A percentile compares a stretch with the other conserved stretches of the same genome.
Conservation (phyloP, 2,888 invertebrate species). For the Hemaris fuciformis region DNA sequence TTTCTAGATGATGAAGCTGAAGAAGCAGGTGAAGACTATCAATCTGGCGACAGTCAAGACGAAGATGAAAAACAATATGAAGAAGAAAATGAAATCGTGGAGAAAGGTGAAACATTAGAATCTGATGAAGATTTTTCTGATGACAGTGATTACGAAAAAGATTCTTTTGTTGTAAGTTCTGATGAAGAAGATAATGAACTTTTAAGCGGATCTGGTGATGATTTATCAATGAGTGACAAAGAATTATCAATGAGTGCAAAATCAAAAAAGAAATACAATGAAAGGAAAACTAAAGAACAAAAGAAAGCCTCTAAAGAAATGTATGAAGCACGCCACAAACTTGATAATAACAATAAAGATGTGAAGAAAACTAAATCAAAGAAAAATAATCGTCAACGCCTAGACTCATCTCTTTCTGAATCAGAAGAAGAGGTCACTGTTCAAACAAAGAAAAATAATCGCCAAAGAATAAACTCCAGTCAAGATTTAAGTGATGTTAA, state of each 20-base stretch:
- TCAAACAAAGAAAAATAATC: slow-evolving; percentile 47
- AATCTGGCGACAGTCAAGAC: slow-evolving; percentile 75
- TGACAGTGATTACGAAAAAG: slow-evolving; percentile 74
- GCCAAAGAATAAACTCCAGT: slow-evolving; percentile 60
- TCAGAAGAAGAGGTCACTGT: slow-evolving; percentile 42
- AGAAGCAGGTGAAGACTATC: slow-evolving; percentile 66
- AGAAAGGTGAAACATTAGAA: slow-evolving; percentile 76
- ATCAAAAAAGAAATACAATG: slow-evolving; percentile 70
- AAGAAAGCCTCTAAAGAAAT: slow-evolving; percentile 72
- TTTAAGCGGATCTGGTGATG: slow-evolving; percentile 69
- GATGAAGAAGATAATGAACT: slow-evolving; percentile 69
- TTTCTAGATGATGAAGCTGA: slow-evolving; percentile 62
- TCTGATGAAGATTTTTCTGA: slow-evolving; percentile 69
- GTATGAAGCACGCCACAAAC: slow-evolving; percentile 65
- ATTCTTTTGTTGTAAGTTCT: slow-evolving; percentile 79
- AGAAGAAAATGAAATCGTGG: slow-evolving; percentile 71
- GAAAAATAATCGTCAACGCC: slow-evolving; percentile 42
- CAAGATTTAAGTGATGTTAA: slow-evolving; percentile 35
- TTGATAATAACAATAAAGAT: slow-evolving; percentile 40
- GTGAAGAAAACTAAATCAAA: slow-evolving; percentile 28
- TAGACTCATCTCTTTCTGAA: slow-evolving; percentile 49
- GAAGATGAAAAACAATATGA: slow-evolving; percentile 74
- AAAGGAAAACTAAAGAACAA: slow-evolving; percentile 65
- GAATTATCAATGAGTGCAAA: slow-evolving; percentile 66
- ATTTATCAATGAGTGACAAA: slow-evolving; percentile 67